Evolutionary conservation across 1,140 invertebrate genomes (phyloP), one percentile per base, ranked within the genome.

Genomic region (Streblospio benedicti): DNA sequence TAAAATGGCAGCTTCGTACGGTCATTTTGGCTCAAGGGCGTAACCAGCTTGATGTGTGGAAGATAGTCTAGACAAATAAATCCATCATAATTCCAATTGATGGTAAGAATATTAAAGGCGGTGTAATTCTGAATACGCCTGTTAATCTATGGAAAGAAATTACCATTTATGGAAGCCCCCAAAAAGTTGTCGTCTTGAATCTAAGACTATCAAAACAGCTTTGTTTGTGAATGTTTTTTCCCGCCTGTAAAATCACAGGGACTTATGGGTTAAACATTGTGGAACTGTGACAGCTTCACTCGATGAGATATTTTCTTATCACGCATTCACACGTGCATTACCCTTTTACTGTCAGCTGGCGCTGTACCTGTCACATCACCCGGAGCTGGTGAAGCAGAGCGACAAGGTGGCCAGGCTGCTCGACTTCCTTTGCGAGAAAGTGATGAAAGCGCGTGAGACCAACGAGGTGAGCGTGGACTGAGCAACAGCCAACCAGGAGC

Each of bases 401-500:
- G 76, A 83, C 9, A 87, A 87, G 75, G 84, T 93, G 9, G 83
- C 85, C 59, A 89, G 87, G 71, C 86, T 94, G 0, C 78, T 99
- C 54, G 86, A 91, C 67, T 70, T 87, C 41, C 84, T 98, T 80
- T 86, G 86, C 69, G 88, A 91, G 61, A 87, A 85, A 65, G 88
- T 95, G 80, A 92, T 97, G 85, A 88, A 89, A 57, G 80, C 86
- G 4, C 81, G 82, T 45, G 90, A 94, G 58, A 85, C 84, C 0
- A 97, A 97, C 77, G 94, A 98, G 81, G 83, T 96, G n/a, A n/a
- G n/a, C 4, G 85, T 93, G n/a, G n/a, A n/a, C n/a, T n/a, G n/a
- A n/a, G n/a, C n/a, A n/a, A n/a, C n/a, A 81, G 85, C 90, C 1
- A 89, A 95, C 62, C 96, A 97, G 73, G 88, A 89, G 70, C 90